Conservation (phyloP, 2,888 invertebrate species). For the Brenthis hecate region DNA sequence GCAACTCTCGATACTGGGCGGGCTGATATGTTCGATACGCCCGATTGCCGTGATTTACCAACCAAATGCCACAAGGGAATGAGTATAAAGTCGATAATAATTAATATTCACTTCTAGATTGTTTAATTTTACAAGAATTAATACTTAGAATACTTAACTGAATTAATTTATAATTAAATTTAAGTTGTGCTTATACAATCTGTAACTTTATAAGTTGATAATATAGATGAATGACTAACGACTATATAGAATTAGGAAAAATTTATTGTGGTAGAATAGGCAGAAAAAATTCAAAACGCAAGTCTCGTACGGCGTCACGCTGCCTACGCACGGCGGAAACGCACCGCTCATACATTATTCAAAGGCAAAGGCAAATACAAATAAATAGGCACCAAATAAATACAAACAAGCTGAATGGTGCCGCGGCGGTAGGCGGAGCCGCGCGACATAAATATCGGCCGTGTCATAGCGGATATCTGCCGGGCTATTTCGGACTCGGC, state of each 20-base stretch:
- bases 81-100: conserved; percentile 56
- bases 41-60: conserved; percentile 71
- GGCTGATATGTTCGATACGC: conserved; percentile 33
- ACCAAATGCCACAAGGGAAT: conserved; percentile 70
- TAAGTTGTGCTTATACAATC: too few relatives aligned
- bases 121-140: conserved; percentile 15
- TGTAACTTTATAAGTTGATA: too few relatives aligned
- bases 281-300: conserved; percentile 16
- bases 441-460: conserved; percentile 79
- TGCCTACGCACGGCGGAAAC: conserved; percentile 82
- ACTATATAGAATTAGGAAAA: background rate
- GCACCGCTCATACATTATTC: conserved; percentile 80
- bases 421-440: conserved; percentile 77
- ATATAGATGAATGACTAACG: too few relatives aligned
- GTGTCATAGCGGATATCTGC: conserved; percentile 76
- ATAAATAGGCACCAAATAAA: conserved; percentile 82
- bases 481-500: conserved; percentile 70
- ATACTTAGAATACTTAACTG: background rate
- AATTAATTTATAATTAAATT: background rate
- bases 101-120: conserved; percentile 27
- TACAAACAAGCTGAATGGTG: conserved; percentile 82
- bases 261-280: background rate
- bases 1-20: conserved; percentile 54
- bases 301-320: conserved; percentile 68
- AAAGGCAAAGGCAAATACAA: conserved; percentile 80